These are phyloP conservation scores for Eueremaeus valkanovi DNA, from an alignment of 2,888 invertebrate genomes.

Conservation along the genomic window DNA sequence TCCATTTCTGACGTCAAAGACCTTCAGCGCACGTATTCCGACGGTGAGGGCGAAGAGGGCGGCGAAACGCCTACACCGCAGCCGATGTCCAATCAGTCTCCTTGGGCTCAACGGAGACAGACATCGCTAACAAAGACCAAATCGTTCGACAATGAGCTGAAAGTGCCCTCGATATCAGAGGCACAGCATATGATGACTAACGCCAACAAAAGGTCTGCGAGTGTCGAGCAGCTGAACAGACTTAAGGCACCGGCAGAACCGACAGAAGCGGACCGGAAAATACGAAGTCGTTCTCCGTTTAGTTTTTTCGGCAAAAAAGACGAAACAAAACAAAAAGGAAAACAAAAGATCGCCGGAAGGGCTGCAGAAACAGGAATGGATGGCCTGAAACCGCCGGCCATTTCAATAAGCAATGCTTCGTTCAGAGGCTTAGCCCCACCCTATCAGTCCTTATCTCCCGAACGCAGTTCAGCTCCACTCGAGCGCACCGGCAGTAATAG, in stretches of 20 bases:
- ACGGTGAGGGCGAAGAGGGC: constrained; percentile 68
- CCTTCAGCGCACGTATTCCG: constrained; percentile 74
- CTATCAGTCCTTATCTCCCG: constrained; percentile 35
- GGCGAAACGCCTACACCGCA: constrained; percentile 39
- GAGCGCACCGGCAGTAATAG: constrained; percentile 38
- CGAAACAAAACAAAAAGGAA: constrained; percentile 12
- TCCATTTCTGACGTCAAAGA: constrained; percentile 91
- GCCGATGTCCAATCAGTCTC: constrained; percentile 27
- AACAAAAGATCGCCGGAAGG: constrained; percentile 39
- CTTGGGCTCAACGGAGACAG: constrained; percentile 38
- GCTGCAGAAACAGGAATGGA: constrained; percentile 53
- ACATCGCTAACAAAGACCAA: constrained; percentile 46
- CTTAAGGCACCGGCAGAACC: constrained; percentile 52
- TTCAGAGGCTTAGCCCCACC: constrained; percentile 41
- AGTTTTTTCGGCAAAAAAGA: constrained; percentile 80
- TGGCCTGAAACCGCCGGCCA: constrained; percentile 30
- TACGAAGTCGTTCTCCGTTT: constrained; percentile 84
- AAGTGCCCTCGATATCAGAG: constrained; percentile 44
- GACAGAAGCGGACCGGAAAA: constrained; percentile 57
- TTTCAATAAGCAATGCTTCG: constrained; percentile 41
- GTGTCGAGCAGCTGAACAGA: constrained; percentile 46
- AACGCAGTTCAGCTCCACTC: constrained; percentile 42
- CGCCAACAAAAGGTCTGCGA: constrained; percentile 52
- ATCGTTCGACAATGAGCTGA: constrained; percentile 47
- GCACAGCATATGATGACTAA: constrained; percentile 40